A percentile compares a stretch with the other conserved stretches of the same genome.
Conservation (phyloP, 2,888 invertebrate genomes). For the Pandemis corylana region DNA sequence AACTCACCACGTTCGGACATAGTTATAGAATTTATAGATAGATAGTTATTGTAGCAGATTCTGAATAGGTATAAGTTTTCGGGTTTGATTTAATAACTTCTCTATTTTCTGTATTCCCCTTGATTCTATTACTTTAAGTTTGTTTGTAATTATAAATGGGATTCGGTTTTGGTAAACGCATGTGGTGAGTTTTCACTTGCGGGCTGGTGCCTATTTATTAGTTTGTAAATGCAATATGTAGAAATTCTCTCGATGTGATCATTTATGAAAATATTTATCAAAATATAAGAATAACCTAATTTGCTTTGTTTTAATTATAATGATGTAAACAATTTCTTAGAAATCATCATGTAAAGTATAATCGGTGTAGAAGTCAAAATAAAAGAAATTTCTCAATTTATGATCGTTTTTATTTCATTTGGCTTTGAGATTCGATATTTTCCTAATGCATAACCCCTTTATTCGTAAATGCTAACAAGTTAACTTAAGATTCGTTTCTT, state of each 20-base stretch:
- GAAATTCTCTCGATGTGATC: constrained; percentile 78
- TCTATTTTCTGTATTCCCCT: not conserved
- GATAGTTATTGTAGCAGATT: constrained; percentile 6
- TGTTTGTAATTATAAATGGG: constrained; percentile 54
- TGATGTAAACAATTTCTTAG: constrained; percentile 66
- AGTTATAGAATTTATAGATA: constrained; percentile 40
- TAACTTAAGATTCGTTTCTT: no score
- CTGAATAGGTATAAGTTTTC: not conserved
- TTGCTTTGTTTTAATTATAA: constrained; percentile 65
- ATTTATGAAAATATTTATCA: constrained; percentile 75
- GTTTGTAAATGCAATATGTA: constrained; percentile 67
- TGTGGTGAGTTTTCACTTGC: constrained; percentile 81
- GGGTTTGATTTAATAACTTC: not conserved
- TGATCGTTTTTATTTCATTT: constrained; percentile 6
- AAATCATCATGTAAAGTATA: constrained; percentile 68
- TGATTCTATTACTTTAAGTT: constrained; percentile 44
- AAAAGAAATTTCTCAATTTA: constrained; percentile 51
- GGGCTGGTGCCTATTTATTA: constrained; percentile 65
- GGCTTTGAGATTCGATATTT: not conserved
- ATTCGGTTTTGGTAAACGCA: constrained; percentile 75
- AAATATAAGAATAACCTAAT: constrained; percentile 61
- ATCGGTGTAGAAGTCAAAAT: constrained; percentile 67
- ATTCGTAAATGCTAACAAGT: no score
- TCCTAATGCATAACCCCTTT: not conserved
- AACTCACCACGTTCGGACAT: constrained; percentile 80